Percentiles rank a stretch among this genome's conserved stretches.
Evolutionary conservation across 2,113 vertebrate genomes (phyloP).

Genomic region (Labeo catla): DNA sequence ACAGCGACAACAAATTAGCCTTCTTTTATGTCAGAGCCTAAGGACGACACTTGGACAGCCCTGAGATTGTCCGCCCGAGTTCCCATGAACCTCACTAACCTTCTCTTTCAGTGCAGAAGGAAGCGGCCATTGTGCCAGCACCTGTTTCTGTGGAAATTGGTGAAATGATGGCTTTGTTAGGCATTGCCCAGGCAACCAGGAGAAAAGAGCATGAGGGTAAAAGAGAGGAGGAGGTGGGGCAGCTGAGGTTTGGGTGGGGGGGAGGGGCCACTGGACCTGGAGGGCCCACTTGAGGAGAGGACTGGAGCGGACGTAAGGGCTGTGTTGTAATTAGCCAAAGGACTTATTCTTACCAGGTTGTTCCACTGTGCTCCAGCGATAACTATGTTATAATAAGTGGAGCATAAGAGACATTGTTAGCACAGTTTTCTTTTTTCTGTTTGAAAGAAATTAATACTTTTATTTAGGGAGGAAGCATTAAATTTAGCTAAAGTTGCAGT

Average conservation of each 20-base stretch:
- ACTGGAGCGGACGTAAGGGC: slow-evolving; percentile 1
- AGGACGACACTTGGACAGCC: slow-evolving; percentile 84
- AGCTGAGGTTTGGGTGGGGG: slow-evolving; percentile 55
- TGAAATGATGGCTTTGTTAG: slow-evolving; percentile 89
- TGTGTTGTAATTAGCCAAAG: background rate
- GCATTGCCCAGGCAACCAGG: slow-evolving; percentile 73
- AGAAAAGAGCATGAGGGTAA: slow-evolving; percentile 68
- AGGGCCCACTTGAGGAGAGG: slow-evolving; percentile 36
- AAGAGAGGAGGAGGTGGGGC: slow-evolving; percentile 55
- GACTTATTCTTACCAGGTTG: background rate
- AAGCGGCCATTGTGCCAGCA: slow-evolving; percentile 85
- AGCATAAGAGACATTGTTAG: background rate
- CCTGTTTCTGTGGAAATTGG: slow-evolving; percentile 87
- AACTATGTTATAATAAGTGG: background rate
- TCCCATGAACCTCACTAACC: slow-evolving; percentile 86
- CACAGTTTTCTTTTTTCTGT: too few species aligned
- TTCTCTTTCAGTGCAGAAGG: slow-evolving; percentile 80
- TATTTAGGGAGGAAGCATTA: background rate
- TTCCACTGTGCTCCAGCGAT: background rate
- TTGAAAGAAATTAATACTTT: too few species aligned
- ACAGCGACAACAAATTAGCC: slow-evolving; percentile 87
- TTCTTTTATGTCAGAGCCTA: slow-evolving; percentile 77
- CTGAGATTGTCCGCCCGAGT: slow-evolving; percentile 81
- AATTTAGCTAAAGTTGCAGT: background rate
- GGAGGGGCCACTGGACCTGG: slow-evolving; percentile 39